Base-by-base conservation (phyloP, 2,113 vertebrate species). In the Pachyramphus minor region DNA sequence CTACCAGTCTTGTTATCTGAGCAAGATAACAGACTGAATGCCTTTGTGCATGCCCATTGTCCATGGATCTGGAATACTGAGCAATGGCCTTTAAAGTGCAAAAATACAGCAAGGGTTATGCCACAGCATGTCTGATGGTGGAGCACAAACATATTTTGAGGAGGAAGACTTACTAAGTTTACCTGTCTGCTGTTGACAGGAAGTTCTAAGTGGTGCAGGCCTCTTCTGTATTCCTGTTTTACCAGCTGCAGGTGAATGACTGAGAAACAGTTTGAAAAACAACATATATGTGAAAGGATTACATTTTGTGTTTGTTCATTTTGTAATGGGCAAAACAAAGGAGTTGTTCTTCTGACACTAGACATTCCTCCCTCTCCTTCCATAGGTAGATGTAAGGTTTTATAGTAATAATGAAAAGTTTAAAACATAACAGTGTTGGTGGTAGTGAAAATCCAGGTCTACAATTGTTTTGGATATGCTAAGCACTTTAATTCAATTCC, bases 401-500 rank as follows among this genome's bases (percentile, higher is more conserved):
- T 66, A 20, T 71, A 94, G 62, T 76, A 81, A 79, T 47, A 58
- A 62, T 12, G 30, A 45, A 62, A 90, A 53, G 12, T 88, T 75
- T 64, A 42, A 88, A 58, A 73, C 44, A 33, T 30, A 74, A 45
- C 76, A 72, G 66, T 62, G 27, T 68, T 59, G 73, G 58, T 86
- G 81, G 27, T 84, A 94, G 45, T 74, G 78, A 81, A 95, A 84
- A 84, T 86, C 56, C 76, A 95, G 68, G 52, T 88, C 94, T 60
- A 31, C 39, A 62, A 3, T 60, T 47, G 28, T 59, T 93, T 66
- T 72, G 31, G 64, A 42, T 62, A 81, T 60, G 77, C 47, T 75
- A 84, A 96, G 92, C 92, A 93, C 95, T 96, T 97, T 95, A 94
- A 95, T 94, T 92, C 74, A 76, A 82, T 89, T 92, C 66, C 35